A percentile compares a stretch with the other conserved stretches of the same genome.
These are phyloP conservation scores for Epizoanthus scotinus DNA, from an alignment of 92 coral and sea anemone genomes.

Conservation along the genomic window DNA sequence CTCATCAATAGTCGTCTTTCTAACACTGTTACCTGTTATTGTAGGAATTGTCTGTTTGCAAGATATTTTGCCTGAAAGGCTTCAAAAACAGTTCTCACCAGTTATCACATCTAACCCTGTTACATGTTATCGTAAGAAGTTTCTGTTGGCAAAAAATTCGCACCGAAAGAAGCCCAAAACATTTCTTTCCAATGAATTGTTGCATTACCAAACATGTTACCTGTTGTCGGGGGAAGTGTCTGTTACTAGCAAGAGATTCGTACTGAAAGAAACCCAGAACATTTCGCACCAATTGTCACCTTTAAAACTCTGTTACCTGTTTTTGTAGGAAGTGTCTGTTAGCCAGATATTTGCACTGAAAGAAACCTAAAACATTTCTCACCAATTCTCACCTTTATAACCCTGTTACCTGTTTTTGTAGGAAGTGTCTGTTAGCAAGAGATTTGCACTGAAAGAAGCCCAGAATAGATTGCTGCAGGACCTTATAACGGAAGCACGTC, in stretches of 20 bases:
- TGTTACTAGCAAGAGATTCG: no score
- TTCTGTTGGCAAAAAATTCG: slow-evolving; percentile 80
- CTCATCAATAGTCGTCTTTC: neutral
- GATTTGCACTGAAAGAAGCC: slow-evolving; percentile 85
- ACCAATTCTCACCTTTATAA: neutral
- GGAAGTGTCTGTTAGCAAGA: slow-evolving; percentile 89
- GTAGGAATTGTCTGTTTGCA: no score
- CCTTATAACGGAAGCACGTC: slow-evolving; percentile 68
- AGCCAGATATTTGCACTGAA: no score
- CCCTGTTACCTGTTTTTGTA: slow-evolving; percentile 1
- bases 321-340: no score
- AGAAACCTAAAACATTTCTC: no score
- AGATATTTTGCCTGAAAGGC: no score
- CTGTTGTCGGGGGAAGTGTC: slow-evolving; percentile 74
- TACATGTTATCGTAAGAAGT: slow-evolving; percentile 63
- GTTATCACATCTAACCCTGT: neutral
- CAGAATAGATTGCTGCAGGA: slow-evolving; percentile 84
- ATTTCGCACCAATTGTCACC: no score
- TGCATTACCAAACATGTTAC: no score
- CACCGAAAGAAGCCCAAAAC: slow-evolving; percentile 87
- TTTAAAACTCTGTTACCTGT: no score
- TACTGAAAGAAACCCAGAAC: no score
- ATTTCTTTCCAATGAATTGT: no score
- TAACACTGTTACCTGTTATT: neutral
- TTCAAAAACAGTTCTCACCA: neutral